A percentile compares a stretch with the other conserved stretches of the same genome.
Conservation (phyloP, 2,797 vertebrate species). For the Acrocephalus scirpaceus region DNA sequence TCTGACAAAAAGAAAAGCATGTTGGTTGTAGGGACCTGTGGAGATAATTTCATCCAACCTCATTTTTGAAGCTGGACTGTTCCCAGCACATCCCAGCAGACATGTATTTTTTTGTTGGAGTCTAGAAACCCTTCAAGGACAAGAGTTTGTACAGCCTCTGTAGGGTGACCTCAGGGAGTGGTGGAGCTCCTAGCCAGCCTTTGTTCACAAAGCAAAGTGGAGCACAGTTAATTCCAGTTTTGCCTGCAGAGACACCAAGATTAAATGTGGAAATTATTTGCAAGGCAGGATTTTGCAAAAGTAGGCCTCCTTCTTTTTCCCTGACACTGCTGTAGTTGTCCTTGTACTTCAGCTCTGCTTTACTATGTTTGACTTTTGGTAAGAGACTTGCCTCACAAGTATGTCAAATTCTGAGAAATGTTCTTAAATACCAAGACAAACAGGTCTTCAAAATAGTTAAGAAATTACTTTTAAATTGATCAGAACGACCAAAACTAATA, state of each 20-base stretch:
- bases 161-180: neutral
- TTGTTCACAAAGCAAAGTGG: neutral
- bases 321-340: neutral
- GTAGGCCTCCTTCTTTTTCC: neutral
- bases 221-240: slow-evolving; percentile 17
- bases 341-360: neutral
- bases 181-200: neutral
- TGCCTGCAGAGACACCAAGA: neutral
- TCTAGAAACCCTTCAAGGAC: neutral
- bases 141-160: neutral
- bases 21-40: neutral
- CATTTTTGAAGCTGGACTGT: neutral
- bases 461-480: neutral
- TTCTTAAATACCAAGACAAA: neutral
- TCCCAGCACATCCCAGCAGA: neutral
- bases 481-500: neutral
- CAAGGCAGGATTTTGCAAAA: neutral
- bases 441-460: neutral
- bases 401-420: neutral
- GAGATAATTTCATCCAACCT: neutral
- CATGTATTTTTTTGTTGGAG: neutral
- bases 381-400: neutral
- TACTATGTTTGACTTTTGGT: neutral
- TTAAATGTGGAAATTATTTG: slow-evolving; percentile 24
- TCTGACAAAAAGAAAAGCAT: neutral